These are phyloP conservation scores for Chelon auratus DNA, from an alignment of 2,797 vertebrate species.

Conservation along the genomic window DNA sequence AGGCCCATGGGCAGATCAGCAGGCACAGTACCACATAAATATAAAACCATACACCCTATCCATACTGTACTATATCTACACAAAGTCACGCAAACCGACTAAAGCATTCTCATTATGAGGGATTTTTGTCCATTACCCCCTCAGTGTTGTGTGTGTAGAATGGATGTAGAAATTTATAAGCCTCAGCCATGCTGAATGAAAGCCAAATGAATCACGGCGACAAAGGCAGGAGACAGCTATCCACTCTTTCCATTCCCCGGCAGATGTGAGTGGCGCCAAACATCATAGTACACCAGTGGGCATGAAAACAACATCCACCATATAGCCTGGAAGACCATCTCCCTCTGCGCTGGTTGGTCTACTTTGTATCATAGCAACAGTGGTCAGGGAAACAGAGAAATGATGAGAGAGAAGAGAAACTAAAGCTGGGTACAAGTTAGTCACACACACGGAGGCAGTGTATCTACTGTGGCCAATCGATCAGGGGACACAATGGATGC, in stretches of 20 bases:
- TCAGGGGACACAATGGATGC: slow-evolving; percentile 72
- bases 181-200: slow-evolving; percentile 55
- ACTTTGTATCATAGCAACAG: slow-evolving; percentile 86
- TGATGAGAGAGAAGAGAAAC: slow-evolving; percentile 80
- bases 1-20: slow-evolving; percentile 72
- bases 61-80: slow-evolving; percentile 37
- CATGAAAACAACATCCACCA: slow-evolving; percentile 74
- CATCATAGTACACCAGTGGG: slow-evolving; percentile 62
- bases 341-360: slow-evolving; percentile 77
- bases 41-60: slow-evolving; percentile 55
- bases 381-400: slow-evolving; percentile 85
- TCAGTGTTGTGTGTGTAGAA: slow-evolving; percentile 37
- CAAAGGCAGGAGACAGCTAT: slow-evolving; percentile 46
- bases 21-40: slow-evolving; percentile 61
- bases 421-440: slow-evolving; percentile 80
- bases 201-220: slow-evolving; percentile 60
- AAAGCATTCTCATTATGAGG: slow-evolving; percentile 28
- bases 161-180: slow-evolving; percentile 63
- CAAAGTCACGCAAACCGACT: slow-evolving; percentile 34
- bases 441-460: slow-evolving; percentile 74
- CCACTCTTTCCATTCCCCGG: slow-evolving; percentile 47
- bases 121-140: slow-evolving; percentile 20
- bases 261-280: slow-evolving; percentile 63
- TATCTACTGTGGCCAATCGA: slow-evolving; percentile 76
- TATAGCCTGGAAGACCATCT: slow-evolving; percentile 80